These are phyloP conservation scores for Agriopis leucophaearia DNA, from an alignment of 2,888 invertebrate genomes.

Conservation along the genomic window DNA sequence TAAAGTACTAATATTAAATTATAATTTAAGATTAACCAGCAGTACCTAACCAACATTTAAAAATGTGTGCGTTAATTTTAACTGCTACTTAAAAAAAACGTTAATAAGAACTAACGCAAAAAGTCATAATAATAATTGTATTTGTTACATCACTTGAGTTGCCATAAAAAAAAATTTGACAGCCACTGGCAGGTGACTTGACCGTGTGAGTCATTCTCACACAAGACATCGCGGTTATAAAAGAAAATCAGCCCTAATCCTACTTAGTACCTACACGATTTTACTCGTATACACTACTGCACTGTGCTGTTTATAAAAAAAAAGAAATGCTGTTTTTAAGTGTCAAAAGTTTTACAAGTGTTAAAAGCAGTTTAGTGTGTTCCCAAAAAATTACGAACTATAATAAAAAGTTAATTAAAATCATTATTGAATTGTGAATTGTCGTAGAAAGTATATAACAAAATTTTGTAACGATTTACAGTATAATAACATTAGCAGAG, in stretches of 20 bases:
- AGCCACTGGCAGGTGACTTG: constrained; percentile 33
- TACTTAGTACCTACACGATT: constrained; percentile 38
- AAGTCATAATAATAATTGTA: constrained; percentile 9
- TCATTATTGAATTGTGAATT: background rate
- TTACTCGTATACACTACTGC: constrained; percentile 12
- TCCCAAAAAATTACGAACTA: background rate
- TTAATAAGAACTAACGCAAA: background rate
- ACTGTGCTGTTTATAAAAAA: background rate
- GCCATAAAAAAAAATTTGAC: constrained; percentile 41
- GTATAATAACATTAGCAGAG: too few species aligned
- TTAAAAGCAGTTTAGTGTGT: too few species aligned
- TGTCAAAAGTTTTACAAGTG: background rate
- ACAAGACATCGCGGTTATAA: constrained; percentile 42
- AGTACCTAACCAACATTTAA: background rate
- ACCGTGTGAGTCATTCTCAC: constrained; percentile 33
- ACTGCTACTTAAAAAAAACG: background rate
- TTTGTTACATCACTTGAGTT: constrained; percentile 22
- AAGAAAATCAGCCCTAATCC: constrained; percentile 50
- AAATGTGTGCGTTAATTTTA: background rate
- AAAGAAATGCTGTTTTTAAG: background rate
- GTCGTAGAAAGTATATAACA: background rate
- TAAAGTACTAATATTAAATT: too few species aligned
- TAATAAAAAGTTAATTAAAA: background rate
- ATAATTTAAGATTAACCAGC: background rate
- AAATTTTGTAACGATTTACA: background rate